Evolutionary conservation across 2,888 invertebrate genomes (phyloP), one percentile per base, ranked within the genome.

Genomic region (Microctonus hyperodae): DNA sequence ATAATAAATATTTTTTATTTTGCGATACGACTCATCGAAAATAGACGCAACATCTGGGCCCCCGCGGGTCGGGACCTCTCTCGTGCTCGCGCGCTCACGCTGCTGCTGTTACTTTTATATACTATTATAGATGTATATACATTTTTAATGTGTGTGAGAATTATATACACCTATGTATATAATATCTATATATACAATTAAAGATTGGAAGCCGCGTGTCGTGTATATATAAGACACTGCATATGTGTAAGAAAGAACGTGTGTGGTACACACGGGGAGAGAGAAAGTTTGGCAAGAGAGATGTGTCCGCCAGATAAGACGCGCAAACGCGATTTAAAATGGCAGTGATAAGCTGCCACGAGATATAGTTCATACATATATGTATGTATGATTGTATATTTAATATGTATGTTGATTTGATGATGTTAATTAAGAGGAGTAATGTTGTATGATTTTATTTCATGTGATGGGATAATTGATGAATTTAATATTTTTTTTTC

Each of bases 221-320:
- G 16, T 35, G 35, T 57, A 25, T 37, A 48, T 48, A 50, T 55
- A 40, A 33, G 51, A 16, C 31, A 44, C 6, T 25, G 37, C 50
- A 22, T 58, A 50, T 62, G 58, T 64, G 22, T 61, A 40, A 16
- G 44, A n/a, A 44, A 44, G 70, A 63, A 69, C 64, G 69, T 64
- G 70, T 65, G 69, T 64, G 70, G 68, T 67, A 67, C 71, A 70
- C 71, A 62, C 58, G 67, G 70, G 71, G 73, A 73, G 73, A 70
- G 72, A 37, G 28, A 73, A 73, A 70, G 70, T 73, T 73, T 73
- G 83, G 83, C 83, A 82, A 72, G 81, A 72, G 81, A 83, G 83
- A 83, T 83, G 82, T 82, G 79, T 79, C 78, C 76, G 79, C 79
- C 79, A 82, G 83, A 83, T 83, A 83, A 83, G 82, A 73, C 77